Percentiles rank a stretch among this genome's conserved stretches.
Conservation (phyloP, 2,888 invertebrate species). For the Lasioglossum morio region DNA sequence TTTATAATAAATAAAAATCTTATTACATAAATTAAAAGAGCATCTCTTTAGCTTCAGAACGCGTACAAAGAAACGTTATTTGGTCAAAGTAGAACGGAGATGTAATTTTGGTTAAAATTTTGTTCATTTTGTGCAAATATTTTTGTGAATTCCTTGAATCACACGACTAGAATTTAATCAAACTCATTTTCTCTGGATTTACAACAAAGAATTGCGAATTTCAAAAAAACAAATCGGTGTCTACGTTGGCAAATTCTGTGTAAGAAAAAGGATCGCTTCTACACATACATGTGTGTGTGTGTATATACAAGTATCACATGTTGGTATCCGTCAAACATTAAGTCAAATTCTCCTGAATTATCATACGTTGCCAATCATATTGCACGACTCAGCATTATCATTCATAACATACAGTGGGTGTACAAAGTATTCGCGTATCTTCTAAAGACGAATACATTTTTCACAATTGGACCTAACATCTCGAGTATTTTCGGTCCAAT, state of each 20-base stretch:
- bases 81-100: background rate
- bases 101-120: background rate
- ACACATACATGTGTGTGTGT: background rate
- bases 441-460: no score
- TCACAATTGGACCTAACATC: no score
- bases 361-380: background rate
- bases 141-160: background rate
- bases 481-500: no score
- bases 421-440: no score
- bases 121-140: background rate
- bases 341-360: background rate
- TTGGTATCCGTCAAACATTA: background rate
- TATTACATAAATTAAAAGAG: background rate
- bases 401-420: background rate
- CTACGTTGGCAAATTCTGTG: background rate
- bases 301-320: constrained; percentile 23
- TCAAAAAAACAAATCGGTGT: background rate
- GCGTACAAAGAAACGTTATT: background rate
- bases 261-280: background rate
- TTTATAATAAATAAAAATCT: background rate
- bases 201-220: background rate
- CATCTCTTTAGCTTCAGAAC: background rate
- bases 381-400: background rate
- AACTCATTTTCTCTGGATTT: background rate
- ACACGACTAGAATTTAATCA: background rate